Conservation (phyloP, 2,888 invertebrate species). For the Heliconius erato region DNA sequence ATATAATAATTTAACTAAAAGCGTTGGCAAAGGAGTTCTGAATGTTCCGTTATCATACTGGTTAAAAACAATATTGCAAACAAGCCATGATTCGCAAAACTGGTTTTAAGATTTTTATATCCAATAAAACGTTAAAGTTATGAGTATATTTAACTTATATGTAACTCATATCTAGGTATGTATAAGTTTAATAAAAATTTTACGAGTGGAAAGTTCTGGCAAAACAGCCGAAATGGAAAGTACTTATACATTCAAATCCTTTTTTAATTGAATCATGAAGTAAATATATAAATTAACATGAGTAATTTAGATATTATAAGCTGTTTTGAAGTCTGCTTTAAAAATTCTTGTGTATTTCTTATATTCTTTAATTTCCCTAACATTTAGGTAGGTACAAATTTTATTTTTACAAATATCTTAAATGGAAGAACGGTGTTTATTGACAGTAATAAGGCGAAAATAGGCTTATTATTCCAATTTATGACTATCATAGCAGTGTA, state of each 20-base stretch:
- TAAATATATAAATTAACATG: neutral
- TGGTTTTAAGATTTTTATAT: conserved; percentile 20
- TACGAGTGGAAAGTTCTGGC: conserved; percentile 22
- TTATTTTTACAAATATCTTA: too few relatives aligned
- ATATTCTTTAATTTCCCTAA: neutral
- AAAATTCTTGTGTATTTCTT: neutral
- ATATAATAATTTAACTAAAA: conserved; percentile 3
- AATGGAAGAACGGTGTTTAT: too few relatives aligned
- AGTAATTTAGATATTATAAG: neutral
- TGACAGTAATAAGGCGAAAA: too few relatives aligned
- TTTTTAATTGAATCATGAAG: conserved; percentile 11
- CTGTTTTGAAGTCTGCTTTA: neutral
- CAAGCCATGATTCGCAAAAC: conserved; percentile 21
- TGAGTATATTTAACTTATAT: conserved; percentile 9
- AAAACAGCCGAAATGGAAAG: conserved; percentile 1
- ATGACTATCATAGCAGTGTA: too few relatives aligned
- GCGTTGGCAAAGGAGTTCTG: neutral
- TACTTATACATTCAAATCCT: neutral
- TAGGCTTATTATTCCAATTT: too few relatives aligned
- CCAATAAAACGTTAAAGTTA: conserved; percentile 29
- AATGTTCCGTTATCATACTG: conserved; percentile 32
- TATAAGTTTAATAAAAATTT: conserved; percentile 10
- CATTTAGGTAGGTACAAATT: neutral
- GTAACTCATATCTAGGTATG: neutral
- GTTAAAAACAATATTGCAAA: conserved; percentile 20